Conservation (phyloP, 2,888 invertebrate species). For the Mamestra brassicae region DNA sequence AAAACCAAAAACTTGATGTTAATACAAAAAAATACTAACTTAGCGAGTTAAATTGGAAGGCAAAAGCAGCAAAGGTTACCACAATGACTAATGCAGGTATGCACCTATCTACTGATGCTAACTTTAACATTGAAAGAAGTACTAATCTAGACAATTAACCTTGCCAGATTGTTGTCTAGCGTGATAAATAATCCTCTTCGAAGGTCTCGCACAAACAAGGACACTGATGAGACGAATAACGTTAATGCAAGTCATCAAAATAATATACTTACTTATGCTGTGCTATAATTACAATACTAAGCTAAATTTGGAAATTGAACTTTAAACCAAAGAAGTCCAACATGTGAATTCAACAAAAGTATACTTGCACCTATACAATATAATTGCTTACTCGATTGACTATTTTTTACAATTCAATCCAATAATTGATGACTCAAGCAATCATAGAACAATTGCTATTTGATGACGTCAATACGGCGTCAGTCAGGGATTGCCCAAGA, state of each 20-base stretch:
- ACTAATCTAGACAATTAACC: conserved; percentile 31
- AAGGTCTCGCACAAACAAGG: conserved; percentile 25
- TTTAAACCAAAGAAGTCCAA: conserved; percentile 15
- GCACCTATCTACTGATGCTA: conserved; percentile 8
- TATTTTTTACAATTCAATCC: conserved; percentile 14
- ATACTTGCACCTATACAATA: conserved; percentile 7
- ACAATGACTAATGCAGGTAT: background rate
- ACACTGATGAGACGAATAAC: background rate
- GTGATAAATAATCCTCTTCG: conserved; percentile 20
- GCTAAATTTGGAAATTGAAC: conserved; percentile 1
- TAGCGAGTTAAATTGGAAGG: background rate
- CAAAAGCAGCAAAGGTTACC: background rate
- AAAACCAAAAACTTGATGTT: background rate
- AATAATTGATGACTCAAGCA: conserved; percentile 43
- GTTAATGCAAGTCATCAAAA: background rate
- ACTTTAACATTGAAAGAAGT: conserved; percentile 10
- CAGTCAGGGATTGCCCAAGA: conserved; percentile 56
- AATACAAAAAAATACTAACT: background rate
- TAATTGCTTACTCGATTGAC: conserved; percentile 5
- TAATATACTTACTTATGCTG: background rate
- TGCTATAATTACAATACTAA: background rate
- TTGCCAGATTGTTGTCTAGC: conserved; percentile 36
- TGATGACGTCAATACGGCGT: conserved; percentile 38
- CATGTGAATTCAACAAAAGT: conserved; percentile 2
- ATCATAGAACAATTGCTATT: conserved; percentile 45